Percentiles rank a stretch among this genome's conserved stretches.
These are phyloP conservation scores for Petrolisthes cinctipes DNA, from an alignment of 2,888 invertebrate genomes.

Conservation along the genomic window DNA sequence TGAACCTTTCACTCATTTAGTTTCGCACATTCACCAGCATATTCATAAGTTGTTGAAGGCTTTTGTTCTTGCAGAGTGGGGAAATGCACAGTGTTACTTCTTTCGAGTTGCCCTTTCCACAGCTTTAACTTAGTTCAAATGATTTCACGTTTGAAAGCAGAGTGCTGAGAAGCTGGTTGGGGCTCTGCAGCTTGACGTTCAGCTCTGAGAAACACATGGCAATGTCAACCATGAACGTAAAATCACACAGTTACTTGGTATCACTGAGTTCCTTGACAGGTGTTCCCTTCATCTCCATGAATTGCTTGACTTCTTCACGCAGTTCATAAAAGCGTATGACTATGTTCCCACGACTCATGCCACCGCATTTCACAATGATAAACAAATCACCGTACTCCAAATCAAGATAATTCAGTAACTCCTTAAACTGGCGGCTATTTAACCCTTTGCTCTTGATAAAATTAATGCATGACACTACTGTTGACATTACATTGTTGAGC, in stretches of 20 bases:
- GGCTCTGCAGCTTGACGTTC: constrained; percentile 27
- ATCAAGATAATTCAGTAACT: constrained; percentile 21
- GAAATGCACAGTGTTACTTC: too few species aligned
- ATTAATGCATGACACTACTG: constrained; percentile 19
- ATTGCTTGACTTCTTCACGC: neutral
- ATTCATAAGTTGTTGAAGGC: too few species aligned
- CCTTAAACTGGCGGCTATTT: too few species aligned
- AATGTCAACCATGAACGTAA: too few species aligned
- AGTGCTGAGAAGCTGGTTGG: constrained; percentile 10
- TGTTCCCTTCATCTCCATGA: constrained; percentile 24
- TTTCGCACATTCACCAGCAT: too few species aligned
- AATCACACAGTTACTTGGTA: neutral
- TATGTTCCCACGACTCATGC: neutral
- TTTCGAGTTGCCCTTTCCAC: too few species aligned
- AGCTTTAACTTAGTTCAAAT: neutral
- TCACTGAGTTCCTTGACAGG: too few species aligned
- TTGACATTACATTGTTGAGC: constrained; percentile 25
- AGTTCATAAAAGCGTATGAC: constrained; percentile 15
- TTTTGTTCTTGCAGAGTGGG: too few species aligned
- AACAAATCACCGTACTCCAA: constrained; percentile 9
- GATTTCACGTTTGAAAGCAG: too few species aligned
- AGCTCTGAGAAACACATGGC: neutral
- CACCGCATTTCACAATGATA: constrained; percentile 21
- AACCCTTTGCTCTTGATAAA: constrained; percentile 28
- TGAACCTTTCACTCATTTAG: too few species aligned